phyloP scores from a whole-genome alignment of 2,888 invertebrate genomes.

The Diploptera punctata region DNA sequence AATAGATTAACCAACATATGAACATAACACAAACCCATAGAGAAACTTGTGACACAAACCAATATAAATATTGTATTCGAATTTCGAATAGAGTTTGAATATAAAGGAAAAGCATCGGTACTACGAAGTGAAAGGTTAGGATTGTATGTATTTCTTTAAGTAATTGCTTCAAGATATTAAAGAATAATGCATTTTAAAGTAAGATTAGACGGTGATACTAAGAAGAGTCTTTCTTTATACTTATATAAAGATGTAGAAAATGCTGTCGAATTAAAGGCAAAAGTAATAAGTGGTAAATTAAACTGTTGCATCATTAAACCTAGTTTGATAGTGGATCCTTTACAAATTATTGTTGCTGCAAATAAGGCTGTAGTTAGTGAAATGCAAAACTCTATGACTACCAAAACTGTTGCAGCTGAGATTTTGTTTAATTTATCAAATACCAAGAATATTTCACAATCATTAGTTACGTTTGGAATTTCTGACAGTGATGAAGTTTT shows the following conservation, averaged over 20 bases:
- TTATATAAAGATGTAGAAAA: slow-evolving; percentile 63
- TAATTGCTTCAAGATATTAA: too few species aligned
- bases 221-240: slow-evolving; percentile 34
- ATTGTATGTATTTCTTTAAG: too few species aligned
- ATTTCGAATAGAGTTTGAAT: too few species aligned
- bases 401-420: slow-evolving; percentile 69
- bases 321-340: slow-evolving; percentile 64
- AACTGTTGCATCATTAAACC: slow-evolving; percentile 69
- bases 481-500: slow-evolving; percentile 57
- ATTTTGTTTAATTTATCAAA: slow-evolving; percentile 71
- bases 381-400: slow-evolving; percentile 60
- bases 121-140: too few species aligned
- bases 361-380: slow-evolving; percentile 67
- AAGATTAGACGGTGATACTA: slow-evolving; percentile 23
- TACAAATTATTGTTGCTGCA: slow-evolving; percentile 69
- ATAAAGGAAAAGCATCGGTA: too few species aligned
- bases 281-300: slow-evolving; percentile 63
- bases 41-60: too few species aligned
- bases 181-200: slow-evolving; percentile 20
- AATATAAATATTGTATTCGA: too few species aligned
- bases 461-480: slow-evolving; percentile 70
- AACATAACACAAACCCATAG: too few species aligned
- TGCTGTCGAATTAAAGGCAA: slow-evolving; percentile 59
- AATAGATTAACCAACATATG: too few species aligned
- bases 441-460: slow-evolving; percentile 72